Evolutionary conservation across 2,113 vertebrate species (phyloP).

Genomic region (Oxyura jamaicensis): DNA sequence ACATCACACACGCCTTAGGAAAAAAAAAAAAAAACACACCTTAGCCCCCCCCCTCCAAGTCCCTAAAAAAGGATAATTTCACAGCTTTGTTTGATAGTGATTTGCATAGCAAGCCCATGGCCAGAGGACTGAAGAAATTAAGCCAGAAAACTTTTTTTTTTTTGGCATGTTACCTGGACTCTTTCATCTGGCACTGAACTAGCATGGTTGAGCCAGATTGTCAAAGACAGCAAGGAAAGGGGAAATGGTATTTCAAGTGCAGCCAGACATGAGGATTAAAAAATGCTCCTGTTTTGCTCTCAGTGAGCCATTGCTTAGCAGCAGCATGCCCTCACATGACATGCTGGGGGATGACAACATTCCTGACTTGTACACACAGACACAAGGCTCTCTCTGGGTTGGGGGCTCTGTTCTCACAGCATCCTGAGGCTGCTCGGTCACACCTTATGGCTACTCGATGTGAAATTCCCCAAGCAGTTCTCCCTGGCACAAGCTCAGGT

Average conservation of each 20-base stretch:
- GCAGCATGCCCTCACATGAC: rapidly evolving
- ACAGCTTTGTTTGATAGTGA: not conserved
- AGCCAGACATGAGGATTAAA: not conserved
- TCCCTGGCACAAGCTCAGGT: not conserved
- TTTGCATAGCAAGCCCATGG: rapidly evolving
- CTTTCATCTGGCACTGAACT: rapidly evolving
- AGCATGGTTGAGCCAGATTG: not conserved
- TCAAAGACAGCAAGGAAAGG: not conserved
- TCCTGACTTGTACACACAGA: rapidly evolving
- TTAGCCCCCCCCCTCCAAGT: too few species aligned
- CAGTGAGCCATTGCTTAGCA: not conserved
- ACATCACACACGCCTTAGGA: rapidly evolving
- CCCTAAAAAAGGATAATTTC: not conserved
- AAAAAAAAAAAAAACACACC: not conserved
- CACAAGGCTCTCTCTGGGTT: not conserved
- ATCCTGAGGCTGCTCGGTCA: not conserved
- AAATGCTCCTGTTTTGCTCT: rapidly evolving
- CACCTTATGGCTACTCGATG: rapidly evolving
- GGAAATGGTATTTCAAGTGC: not conserved
- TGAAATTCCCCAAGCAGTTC: not conserved
- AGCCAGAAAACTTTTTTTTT: not conserved
- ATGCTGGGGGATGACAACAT: rapidly evolving
- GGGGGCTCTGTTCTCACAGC: not conserved
- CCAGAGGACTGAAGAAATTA: not conserved
- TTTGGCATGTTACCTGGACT: not conserved